Percentiles rank a stretch among this genome's conserved stretches.
These are phyloP conservation scores for Callocephalon fimbriatum DNA, from an alignment of 2,113 vertebrate genomes.

Conservation along the genomic window DNA sequence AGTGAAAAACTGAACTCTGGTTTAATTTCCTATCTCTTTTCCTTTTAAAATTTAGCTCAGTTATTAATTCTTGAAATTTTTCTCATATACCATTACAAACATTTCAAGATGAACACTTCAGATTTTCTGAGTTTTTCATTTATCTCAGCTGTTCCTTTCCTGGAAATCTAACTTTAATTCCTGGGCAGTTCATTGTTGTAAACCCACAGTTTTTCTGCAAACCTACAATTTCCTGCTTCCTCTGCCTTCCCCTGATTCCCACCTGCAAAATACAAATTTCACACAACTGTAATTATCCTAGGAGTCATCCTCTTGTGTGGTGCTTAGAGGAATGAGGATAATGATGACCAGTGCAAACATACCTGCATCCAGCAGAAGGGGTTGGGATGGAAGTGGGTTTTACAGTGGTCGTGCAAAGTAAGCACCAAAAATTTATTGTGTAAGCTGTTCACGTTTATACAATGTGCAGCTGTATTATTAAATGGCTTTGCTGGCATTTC, in stretches of 20 bases:
- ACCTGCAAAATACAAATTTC: neutral
- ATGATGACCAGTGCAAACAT: fast-evolving
- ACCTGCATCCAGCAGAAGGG: neutral
- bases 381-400: neutral
- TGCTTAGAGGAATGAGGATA: neutral
- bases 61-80: neutral
- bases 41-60: neutral
- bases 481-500: neutral
- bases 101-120: neutral
- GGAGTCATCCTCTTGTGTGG: neutral
- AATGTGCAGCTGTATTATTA: neutral
- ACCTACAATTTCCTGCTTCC: neutral
- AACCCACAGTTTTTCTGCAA: neutral
- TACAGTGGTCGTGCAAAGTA: neutral
- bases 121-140: neutral
- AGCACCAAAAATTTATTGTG: neutral
- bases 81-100: neutral
- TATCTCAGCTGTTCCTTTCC: neutral
- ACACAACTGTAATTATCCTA: neutral
- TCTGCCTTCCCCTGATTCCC: neutral
- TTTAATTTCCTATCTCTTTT: neutral
- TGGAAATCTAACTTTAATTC: neutral
- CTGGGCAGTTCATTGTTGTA: neutral
- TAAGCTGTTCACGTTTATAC: neutral
- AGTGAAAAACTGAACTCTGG: neutral